Conservation (phyloP, 1,140 invertebrate genomes). For the Magallana ariakensis region DNA sequence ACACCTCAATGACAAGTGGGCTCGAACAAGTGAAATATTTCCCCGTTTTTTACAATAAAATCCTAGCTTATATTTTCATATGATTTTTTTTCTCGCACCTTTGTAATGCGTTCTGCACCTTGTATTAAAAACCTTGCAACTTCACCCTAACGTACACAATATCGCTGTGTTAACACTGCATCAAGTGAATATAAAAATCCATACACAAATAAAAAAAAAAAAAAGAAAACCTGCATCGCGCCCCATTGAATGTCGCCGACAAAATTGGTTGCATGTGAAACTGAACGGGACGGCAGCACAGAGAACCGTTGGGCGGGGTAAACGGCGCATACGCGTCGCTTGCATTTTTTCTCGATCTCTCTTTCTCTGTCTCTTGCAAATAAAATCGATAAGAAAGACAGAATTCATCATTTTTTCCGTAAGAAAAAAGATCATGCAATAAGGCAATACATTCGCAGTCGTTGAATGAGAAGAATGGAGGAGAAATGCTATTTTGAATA, state of each 20-base stretch:
- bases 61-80: no score
- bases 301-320: neutral
- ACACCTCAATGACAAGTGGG: neutral
- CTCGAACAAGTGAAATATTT: neutral
- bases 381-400: conserved; percentile 2
- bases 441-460: no score
- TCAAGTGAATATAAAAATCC: neutral
- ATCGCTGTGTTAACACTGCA: neutral
- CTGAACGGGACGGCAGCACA: neutral
- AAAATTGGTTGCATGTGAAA: conserved; percentile 1
- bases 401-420: neutral
- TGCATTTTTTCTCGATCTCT: neutral
- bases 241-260: neutral
- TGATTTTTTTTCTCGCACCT: no score
- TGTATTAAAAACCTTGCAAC: no score
- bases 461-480: no score
- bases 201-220: neutral
- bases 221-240: neutral
- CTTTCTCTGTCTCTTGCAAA: neutral
- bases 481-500: no score
- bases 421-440: no score
- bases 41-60: neutral
- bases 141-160: no score
- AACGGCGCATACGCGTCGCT: neutral
- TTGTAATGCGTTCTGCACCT: no score